phyloP scores from a whole-genome alignment of 2,888 invertebrate genomes.

The Erebia palarica region DNA sequence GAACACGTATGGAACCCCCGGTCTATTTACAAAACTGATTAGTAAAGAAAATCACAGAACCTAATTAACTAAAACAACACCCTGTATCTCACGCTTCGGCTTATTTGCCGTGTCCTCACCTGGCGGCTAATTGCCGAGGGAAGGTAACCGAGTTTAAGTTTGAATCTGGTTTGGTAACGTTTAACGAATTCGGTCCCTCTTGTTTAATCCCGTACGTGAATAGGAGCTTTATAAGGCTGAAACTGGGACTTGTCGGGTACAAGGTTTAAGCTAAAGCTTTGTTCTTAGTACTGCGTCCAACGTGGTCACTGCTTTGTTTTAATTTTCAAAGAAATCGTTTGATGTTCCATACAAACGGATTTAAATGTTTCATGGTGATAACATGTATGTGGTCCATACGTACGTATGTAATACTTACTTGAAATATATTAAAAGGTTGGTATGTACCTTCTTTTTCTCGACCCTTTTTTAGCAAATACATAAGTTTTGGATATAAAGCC shows the following conservation, averaged over 20 bases:
- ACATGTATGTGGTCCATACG: not conserved
- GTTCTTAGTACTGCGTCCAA: constrained; percentile 12
- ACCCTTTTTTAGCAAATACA: no score
- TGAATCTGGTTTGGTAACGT: constrained; percentile 70
- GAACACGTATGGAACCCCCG: not conserved
- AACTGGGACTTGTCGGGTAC: constrained; percentile 29
- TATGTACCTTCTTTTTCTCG: no score
- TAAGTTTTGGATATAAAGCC: no score
- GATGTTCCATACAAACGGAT: constrained; percentile 1
- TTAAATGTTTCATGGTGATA: not conserved
- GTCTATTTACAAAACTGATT: constrained; percentile 31
- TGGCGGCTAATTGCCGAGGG: constrained; percentile 65
- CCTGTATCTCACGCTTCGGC: constrained; percentile 38
- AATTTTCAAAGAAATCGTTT: constrained; percentile 16
- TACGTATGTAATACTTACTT: no score
- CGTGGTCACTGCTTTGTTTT: constrained; percentile 15
- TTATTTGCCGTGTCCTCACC: constrained; percentile 66
- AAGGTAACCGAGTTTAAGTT: constrained; percentile 74
- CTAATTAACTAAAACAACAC: constrained; percentile 40
- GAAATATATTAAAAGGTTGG: no score
- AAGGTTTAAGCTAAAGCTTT: constrained; percentile 30
- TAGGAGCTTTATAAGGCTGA: constrained; percentile 40
- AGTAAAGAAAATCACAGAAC: constrained; percentile 36
- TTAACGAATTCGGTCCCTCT: constrained; percentile 70
- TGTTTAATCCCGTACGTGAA: constrained; percentile 57